These are phyloP conservation scores for Nannoperca australis DNA, from an alignment of 2,797 vertebrate genomes.

Conservation along the genomic window DNA sequence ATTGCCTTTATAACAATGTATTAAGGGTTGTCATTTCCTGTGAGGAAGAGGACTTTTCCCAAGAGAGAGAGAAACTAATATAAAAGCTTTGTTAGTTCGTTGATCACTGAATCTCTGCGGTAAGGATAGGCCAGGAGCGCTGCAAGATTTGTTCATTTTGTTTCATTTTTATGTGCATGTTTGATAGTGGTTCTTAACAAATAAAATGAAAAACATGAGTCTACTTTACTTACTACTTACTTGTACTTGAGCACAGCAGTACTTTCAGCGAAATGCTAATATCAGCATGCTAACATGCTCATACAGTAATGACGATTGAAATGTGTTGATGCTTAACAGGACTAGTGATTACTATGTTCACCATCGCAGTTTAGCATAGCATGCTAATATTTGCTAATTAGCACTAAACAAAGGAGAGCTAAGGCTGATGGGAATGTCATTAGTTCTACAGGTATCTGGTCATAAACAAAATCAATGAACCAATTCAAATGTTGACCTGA, in stretches of 20 bases:
- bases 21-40: too few relatives aligned
- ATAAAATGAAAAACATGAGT: background rate
- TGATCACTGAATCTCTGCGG: background rate
- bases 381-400: background rate
- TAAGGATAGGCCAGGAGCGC: background rate
- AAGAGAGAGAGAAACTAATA: too few relatives aligned
- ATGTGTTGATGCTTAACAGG: too few relatives aligned
- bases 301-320: background rate
- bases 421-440: background rate
- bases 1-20: too few relatives aligned
- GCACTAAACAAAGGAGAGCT: background rate
- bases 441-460: background rate
- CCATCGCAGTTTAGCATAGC: background rate
- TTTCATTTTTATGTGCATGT: background rate
- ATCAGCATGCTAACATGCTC: background rate
- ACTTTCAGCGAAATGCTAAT: background rate
- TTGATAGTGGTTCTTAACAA: background rate
- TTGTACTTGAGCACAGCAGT: too few relatives aligned
- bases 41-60: too few relatives aligned
- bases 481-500: background rate
- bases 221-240: too few relatives aligned
- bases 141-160: background rate
- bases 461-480: background rate
- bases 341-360: background rate
- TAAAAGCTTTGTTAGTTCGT: background rate